Base-by-base conservation (phyloP, 2,888 invertebrate genomes). In the Parnassius glacialis region DNA sequence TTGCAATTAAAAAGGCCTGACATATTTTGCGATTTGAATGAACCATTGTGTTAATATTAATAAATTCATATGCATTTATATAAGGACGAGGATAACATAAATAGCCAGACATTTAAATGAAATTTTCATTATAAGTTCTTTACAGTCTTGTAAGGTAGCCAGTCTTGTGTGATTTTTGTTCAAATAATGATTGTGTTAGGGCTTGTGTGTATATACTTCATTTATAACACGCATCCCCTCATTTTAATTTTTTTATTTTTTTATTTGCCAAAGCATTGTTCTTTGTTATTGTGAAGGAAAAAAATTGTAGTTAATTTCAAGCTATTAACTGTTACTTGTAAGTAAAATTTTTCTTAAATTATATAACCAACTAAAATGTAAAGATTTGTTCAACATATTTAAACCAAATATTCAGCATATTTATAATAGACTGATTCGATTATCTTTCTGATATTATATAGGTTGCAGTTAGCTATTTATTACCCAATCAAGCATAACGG, bases 241-340 rank as follows among this genome's bases (percentile, higher is more conserved):
- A 66, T 80, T 57, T 52, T 67, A 10, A 64, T 79, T 5, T 76
- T 74, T 48, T 65, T 78, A 58, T 76, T 75, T 59, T 76, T 72
- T 48, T 80, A 70, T 57, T 70, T 74, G 52, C 74, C 70, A 25
- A 75, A 73, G 67, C 74, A 67, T 61, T 71, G 72, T 13, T 76
- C 67, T 13, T 44, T 68, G 42, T 56, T 59, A 25, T 25, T 64
- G 34, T 68, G 53, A 67, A 16, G 25, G 59, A 58, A 52, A 2
- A 41, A 48, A 54, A 16, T 5, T 34, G n/a, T 52, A 11, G 9
- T 57, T 58, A 41, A 0, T 9, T 41, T 48, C 11, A 43, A 43
- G 11, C 11, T 43, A 43, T 43, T 11, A 43, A 10, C 43, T 11
- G 43, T 1, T 43, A 43, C 43, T 10, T 1, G 43, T 43, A 43